These are phyloP conservation scores for Nephotettix cincticeps DNA, from an alignment of 1,140 invertebrate species.

Conservation along the genomic window DNA sequence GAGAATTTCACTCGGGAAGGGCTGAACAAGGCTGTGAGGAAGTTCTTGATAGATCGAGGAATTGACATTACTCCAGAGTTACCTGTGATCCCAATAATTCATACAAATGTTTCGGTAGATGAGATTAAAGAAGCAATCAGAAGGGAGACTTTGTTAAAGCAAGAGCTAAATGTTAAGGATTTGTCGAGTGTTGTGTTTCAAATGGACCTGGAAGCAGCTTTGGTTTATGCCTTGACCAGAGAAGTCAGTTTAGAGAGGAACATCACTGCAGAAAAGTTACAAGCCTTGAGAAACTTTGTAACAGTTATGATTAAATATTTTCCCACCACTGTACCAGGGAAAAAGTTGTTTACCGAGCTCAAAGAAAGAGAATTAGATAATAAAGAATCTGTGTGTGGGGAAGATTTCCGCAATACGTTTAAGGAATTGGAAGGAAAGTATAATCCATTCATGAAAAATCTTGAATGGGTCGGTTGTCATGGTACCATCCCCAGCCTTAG, in stretches of 20 bases:
- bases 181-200: constrained; percentile 66
- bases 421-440: constrained; percentile 51
- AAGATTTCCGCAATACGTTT: constrained; percentile 56
- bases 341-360: constrained; percentile 60
- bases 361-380: constrained; percentile 47
- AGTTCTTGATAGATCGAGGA: constrained; percentile 52
- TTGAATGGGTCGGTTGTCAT: constrained; percentile 79
- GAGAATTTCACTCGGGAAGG: not conserved
- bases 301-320: constrained; percentile 69
- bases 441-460: constrained; percentile 55
- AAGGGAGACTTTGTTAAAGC: constrained; percentile 42
- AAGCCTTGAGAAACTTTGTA: constrained; percentile 72
- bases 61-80: constrained; percentile 38
- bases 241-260: constrained; percentile 71
- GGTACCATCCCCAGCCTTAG: constrained; percentile 70
- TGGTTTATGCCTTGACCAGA: constrained; percentile 75
- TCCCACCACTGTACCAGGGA: constrained; percentile 63
- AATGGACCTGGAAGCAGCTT: constrained; percentile 80
- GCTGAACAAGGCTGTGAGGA: constrained; percentile 45
- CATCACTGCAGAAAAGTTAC: constrained; percentile 67
- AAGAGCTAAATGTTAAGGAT: constrained; percentile 42
- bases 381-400: constrained; percentile 54
- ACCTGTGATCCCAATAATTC: constrained; percentile 3
- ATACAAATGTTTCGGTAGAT: constrained; percentile 15
- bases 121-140: constrained; percentile 26